Evolutionary conservation across 2,797 vertebrate species (phyloP).

Genomic region (Dromococcyx pavoninus): DNA sequence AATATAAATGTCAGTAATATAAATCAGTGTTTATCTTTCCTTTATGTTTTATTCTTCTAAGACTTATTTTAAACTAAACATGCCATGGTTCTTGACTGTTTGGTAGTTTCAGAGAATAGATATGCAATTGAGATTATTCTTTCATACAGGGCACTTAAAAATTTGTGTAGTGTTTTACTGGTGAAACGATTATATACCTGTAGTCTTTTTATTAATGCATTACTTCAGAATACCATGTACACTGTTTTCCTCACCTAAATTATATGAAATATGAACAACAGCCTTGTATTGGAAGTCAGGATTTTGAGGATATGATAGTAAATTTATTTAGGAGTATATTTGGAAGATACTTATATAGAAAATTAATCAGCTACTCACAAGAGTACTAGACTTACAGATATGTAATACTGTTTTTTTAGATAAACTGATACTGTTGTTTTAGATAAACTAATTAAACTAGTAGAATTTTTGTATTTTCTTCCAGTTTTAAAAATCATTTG

Average conservation of each 20-base stretch:
- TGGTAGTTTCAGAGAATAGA: conserved; percentile 28
- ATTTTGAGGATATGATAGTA: background rate
- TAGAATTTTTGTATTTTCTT: background rate
- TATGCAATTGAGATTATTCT: background rate
- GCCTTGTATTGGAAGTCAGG: background rate
- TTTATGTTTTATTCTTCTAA: conserved; percentile 31
- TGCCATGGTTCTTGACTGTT: background rate
- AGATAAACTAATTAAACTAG: background rate
- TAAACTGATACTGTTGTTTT: too few species aligned
- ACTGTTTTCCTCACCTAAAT: background rate
- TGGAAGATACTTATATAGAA: background rate
- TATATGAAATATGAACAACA: background rate
- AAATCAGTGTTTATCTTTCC: conserved; percentile 1
- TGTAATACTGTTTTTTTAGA: background rate
- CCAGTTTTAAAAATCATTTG: background rate
- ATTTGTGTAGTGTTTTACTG: background rate
- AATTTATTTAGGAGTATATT: background rate
- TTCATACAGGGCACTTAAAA: background rate
- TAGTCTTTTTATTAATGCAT: background rate
- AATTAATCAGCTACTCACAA: background rate
- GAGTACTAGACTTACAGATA: background rate
- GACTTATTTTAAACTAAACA: conserved; percentile 39
- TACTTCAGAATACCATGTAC: background rate
- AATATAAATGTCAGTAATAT: conserved; percentile 3
- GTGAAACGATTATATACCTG: background rate